Base-by-base conservation (phyloP, 2,113 vertebrate species). In the Scophthalmus maximus region DNA sequence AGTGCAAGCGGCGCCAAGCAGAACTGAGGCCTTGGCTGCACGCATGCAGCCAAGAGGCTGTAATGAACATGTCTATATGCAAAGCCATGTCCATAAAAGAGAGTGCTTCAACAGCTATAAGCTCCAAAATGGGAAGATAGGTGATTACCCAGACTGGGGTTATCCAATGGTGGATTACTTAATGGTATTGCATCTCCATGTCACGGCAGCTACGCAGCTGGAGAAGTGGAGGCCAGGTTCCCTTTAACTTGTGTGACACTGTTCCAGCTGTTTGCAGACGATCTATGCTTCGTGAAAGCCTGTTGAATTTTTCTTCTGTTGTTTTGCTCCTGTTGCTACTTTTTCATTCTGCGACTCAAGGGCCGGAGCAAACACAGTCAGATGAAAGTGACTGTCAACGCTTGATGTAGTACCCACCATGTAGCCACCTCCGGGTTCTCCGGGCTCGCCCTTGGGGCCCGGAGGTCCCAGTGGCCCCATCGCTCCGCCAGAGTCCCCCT, bases 381-480 rank as follows among this genome's bases (percentile, higher is more conserved):
- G 49, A 56, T 59, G 18, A 78, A 72, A 44, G 7, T 61, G 18
- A 61, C n/a, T 42, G 46, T 72, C 20, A 57, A 53, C 26, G 55
- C 15, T 66, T 11, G 11, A 71, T 36, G 23, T 52, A 46, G 44
- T 76, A 82, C 90, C 51, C 51, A 92, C 90, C 90, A 68, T 72
- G 64, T 76, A 62, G 57, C 92, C 95, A 74, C 76, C 85, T 77
- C 94, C 95, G 68, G 94, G 93, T 83, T 94, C 93, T 29, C 96
- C 97, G 60, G 94, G 90, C 44, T 98, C 96, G 3, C 98, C 98
- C 93, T 98, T 98, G n/a, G 93, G 94, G 87, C 97, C 97, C 20
- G 93, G 94, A 57, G 91, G 87, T 42, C 97, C 97, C 36, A 91
- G 95, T 0, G 92, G 95, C 8, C 96, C 96, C 6, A 83, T 83